phyloP scores from a whole-genome alignment of 2,113 vertebrate species.

The Tetrax tetrax region DNA sequence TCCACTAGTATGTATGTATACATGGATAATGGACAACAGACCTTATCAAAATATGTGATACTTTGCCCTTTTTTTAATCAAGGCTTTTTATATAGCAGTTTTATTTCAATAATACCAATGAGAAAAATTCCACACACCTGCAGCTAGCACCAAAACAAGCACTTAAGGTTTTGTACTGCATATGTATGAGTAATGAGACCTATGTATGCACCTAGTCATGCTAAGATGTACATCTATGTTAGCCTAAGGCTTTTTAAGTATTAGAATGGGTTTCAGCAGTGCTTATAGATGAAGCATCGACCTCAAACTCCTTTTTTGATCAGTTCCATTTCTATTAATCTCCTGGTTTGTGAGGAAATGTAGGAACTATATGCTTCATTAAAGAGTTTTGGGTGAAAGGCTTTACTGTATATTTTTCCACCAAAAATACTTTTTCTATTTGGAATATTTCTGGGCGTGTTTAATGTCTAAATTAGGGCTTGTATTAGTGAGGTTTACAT shows the following conservation, averaged over 20 bases:
- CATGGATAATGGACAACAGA: background rate
- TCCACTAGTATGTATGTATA: accelerated
- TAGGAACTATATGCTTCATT: background rate
- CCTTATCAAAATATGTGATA: background rate
- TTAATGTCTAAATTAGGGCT: background rate
- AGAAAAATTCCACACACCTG: background rate
- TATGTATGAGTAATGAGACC: background rate
- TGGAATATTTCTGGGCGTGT: background rate
- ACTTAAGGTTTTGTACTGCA: background rate
- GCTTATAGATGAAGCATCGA: background rate
- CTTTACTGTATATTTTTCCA: background rate
- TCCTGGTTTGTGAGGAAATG: background rate
- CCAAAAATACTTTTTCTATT: background rate
- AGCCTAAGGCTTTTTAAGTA: background rate
- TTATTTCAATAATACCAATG: background rate
- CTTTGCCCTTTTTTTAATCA: background rate
- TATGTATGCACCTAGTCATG: background rate
- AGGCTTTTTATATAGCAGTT: background rate
- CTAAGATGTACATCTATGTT: background rate
- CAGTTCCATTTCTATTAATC: background rate
- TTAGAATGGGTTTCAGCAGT: background rate
- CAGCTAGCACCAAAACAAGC: background rate
- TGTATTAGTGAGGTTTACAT: background rate
- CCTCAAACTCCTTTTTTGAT: background rate
- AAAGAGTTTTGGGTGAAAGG: background rate